Evolutionary conservation across 1,140 invertebrate species (phyloP), one percentile per base, ranked within the genome.

Genomic region (Cataglyphis hispanica): DNA sequence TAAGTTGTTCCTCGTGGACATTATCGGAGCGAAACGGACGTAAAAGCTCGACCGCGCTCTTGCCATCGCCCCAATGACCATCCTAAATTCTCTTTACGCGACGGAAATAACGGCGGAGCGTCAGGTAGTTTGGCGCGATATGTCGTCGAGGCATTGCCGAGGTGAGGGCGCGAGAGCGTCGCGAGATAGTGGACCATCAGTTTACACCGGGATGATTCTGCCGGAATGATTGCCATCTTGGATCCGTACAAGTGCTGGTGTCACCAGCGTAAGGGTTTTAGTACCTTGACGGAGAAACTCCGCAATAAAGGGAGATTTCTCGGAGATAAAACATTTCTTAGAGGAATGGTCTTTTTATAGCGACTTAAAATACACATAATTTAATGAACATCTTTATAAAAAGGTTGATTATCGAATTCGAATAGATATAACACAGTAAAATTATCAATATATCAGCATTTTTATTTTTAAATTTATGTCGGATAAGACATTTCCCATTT

Each of bases 41-140:
- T 84, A 77, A 77, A 84, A 84, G 60, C 25, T 56, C 43, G 61
- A 60, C 53, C 61, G 34, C 0, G 27, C 22, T 34, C 40, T 19
- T 46, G 25, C 70, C 46, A 46, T 76, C n/a, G 70, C 10, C 3
- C 8, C 58, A 43, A 84, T 66, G 81, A 19, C 46, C 43, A 11
- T 84, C 72, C 72, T 84, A 84, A 84, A 84, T 77, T 77, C 70
- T 84, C 58, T 77, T 84, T 84, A 84, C 40, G 16, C 53, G 78
- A 70, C 56, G 58, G 53, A 60, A 83, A 25, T 83, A 83, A 83
- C 53, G 67, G 25, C n/a, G 19, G 43, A 16, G 19, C 56, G 78
- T 70, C 53, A 78, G 60, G 31, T 78, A 67, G 53, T 83, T 72
- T 69, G 50, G 50, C 25, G 13, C 2, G 70, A 25, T n/a, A 84